These are phyloP conservation scores for Hyposoter didymator DNA, from an alignment of 2,888 invertebrate genomes.

Conservation along the genomic window DNA sequence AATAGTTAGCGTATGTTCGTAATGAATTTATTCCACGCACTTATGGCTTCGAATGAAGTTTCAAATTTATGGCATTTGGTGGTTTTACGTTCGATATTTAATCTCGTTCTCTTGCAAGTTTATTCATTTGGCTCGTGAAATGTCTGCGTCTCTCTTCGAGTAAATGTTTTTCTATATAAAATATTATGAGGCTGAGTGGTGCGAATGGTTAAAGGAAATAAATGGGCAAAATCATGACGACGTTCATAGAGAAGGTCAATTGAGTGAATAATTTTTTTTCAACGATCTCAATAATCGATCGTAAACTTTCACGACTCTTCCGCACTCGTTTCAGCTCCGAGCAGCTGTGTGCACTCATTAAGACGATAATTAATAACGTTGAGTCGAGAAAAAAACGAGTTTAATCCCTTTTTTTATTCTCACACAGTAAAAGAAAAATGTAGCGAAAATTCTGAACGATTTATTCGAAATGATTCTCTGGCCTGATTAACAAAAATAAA, in stretches of 20 bases:
- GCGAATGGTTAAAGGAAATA: background rate
- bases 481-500: background rate
- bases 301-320: slow-evolving; percentile 18
- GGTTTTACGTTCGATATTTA: slow-evolving; percentile 7
- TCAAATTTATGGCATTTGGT: slow-evolving; percentile 32
- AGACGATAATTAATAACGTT: background rate
- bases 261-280: background rate
- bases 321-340: background rate
- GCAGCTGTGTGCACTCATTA: background rate
- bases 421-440: background rate
- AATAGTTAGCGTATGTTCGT: slow-evolving; percentile 25
- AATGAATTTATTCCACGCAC: slow-evolving; percentile 12
- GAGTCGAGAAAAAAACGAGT: background rate
- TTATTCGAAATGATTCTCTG: background rate
- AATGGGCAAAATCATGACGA: background rate
- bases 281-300: slow-evolving; percentile 13
- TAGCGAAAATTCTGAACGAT: slow-evolving; percentile 4
- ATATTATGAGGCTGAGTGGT: background rate
- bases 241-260: slow-evolving; percentile 5
- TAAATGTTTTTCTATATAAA: background rate
- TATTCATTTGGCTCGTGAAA: background rate
- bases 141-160: background rate
- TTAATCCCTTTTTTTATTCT: background rate
- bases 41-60: background rate
- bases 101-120: background rate